Base-by-base conservation (phyloP, 2,888 invertebrate genomes). In the Leptura quadrifasciata region DNA sequence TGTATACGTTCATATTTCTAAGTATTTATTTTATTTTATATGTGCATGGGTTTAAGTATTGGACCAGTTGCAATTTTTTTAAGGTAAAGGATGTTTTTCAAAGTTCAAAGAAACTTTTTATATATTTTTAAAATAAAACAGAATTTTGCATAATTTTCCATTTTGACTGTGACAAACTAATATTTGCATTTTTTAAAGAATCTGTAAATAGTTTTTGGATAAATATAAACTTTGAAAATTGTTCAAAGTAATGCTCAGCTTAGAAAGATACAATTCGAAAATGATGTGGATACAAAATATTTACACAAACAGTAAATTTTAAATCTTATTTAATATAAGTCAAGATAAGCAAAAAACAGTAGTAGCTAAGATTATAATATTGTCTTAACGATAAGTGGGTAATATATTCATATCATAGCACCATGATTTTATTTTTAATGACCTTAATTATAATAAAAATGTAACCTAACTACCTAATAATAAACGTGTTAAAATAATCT, bases 311-410 rank as follows among this genome's bases (percentile, higher is more conserved):
- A 39, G 57, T 69, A 72, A 75, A 81, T 77, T 79, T 72, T 76
- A 82, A 83, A 83, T 82, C 79, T 80, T 78, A 77, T 77, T 76
- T 77, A 79, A 83, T 77, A 82, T 77, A 80, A 79, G 76, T 78
- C 69, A 55, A 79, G 81, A 82, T 82, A 83, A 83, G 81, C 72
- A 64, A 74, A 80, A 79, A 77, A 81, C 81, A 82, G 83, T 81
- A 80, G 83, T 80, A 76, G 70, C 68, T 68, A 58, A 79, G 79
- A 82, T 82, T 81, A 81, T 68, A 63, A 68, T 79, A 78, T 76
- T 75, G 75, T 78, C 72, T 76, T 61, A 75, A 58, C 68, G 76
- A 79, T 79, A 79, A 79, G 58, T 60, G 47, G 31, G 60, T 74
- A 67, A 67, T 65, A 65, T 58, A 67, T 55, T 73, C 39, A 60